Evolutionary conservation across 2,797 vertebrate genomes (phyloP).

Genomic region (Rhyacichthys aspro): DNA sequence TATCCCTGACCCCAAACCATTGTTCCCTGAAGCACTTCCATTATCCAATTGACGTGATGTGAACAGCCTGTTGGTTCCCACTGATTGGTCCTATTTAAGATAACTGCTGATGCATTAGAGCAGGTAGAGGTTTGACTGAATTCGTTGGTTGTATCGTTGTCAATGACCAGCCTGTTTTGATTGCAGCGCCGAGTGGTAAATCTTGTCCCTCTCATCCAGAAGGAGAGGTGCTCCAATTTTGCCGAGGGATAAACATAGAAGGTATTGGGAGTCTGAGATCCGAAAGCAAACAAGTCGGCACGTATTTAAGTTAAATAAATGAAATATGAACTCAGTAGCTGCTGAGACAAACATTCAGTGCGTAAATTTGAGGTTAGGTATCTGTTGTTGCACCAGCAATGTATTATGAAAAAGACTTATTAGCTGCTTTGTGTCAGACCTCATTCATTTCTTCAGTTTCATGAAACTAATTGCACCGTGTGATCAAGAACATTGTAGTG

Average conservation of each 20-base stretch:
- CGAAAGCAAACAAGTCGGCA: no score
- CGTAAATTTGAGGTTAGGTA: no score
- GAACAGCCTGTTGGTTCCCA: slow-evolving; percentile 51
- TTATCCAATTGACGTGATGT: slow-evolving; percentile 38
- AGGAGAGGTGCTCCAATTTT: no score
- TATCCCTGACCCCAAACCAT: slow-evolving; percentile 48
- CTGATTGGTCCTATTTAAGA: slow-evolving; percentile 59
- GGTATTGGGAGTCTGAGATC: no score
- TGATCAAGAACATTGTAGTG: slow-evolving; percentile 55
- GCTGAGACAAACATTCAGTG: no score
- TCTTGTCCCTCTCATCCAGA: no score
- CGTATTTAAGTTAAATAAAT: no score
- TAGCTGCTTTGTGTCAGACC: background rate
- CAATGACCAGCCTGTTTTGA: slow-evolving; percentile 34
- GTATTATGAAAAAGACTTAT: background rate
- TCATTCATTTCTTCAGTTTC: slow-evolving; percentile 41
- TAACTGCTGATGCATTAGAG: slow-evolving; percentile 40
- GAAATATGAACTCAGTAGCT: no score
- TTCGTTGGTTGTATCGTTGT: slow-evolving; percentile 56
- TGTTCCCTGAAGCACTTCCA: slow-evolving; percentile 55
- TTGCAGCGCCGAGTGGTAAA: no score
- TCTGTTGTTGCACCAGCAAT: no score
- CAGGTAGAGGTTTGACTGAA: slow-evolving; percentile 67
- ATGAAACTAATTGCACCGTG: slow-evolving; percentile 65
- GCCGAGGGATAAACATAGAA: no score